These are phyloP conservation scores for Cryptophagus acutangulus DNA, from an alignment of 2,888 invertebrate genomes.

Conservation along the genomic window DNA sequence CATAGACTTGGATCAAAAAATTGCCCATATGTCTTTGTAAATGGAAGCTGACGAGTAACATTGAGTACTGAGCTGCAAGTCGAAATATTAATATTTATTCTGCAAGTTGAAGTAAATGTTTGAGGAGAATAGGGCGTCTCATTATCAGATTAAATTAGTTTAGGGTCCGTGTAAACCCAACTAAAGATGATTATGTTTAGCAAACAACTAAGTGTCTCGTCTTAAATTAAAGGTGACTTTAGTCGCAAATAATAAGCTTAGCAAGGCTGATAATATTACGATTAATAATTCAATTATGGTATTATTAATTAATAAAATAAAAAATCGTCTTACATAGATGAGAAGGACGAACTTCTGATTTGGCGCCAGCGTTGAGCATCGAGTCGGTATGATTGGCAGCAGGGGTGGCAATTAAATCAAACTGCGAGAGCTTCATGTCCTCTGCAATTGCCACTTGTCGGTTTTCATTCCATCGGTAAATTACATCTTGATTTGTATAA, in stretches of 20 bases:
- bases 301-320: too few species aligned
- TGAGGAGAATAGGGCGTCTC: neutral
- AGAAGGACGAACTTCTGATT: slow-evolving; percentile 34
- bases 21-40: slow-evolving; percentile 80
- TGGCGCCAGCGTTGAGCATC: slow-evolving; percentile 41
- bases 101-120: neutral
- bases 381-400: slow-evolving; percentile 62
- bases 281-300: too few species aligned
- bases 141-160: slow-evolving; percentile 15
- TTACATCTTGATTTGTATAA: slow-evolving; percentile 66
- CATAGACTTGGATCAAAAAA: slow-evolving; percentile 80
- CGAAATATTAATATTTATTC: neutral
- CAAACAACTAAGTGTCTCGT: neutral
- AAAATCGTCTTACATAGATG: slow-evolving; percentile 25
- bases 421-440: slow-evolving; percentile 80
- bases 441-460: slow-evolving; percentile 71
- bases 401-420: slow-evolving; percentile 72
- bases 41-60: slow-evolving; percentile 70
- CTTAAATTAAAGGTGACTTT: slow-evolving; percentile 1
- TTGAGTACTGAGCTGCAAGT: slow-evolving; percentile 60
- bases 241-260: slow-evolving; percentile 3
- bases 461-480: slow-evolving; percentile 68
- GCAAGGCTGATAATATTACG: neutral
- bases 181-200: slow-evolving; percentile 2
- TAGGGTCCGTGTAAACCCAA: slow-evolving; percentile 11